phyloP scores from a whole-genome alignment of 2,888 invertebrate species.

The Sinhomidia bicolor region DNA sequence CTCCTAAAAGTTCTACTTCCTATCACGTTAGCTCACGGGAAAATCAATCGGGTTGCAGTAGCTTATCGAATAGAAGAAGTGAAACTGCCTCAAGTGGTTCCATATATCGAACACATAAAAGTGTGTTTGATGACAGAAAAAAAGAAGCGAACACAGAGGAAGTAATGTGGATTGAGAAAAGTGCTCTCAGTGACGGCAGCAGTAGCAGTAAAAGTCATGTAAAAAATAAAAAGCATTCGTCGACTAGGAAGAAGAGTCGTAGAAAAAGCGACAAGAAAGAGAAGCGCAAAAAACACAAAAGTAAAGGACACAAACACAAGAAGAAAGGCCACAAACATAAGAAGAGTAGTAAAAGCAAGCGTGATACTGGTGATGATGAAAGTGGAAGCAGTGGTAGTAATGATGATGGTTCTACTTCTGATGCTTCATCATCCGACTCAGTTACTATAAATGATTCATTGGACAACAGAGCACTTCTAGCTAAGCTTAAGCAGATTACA shows the following conservation, averaged over 20 bases:
- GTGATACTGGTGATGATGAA: conserved; percentile 52
- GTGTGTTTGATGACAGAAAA: conserved; percentile 44
- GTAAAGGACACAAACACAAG: conserved; percentile 43
- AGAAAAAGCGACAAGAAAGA: conserved; percentile 72
- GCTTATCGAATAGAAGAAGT: conserved; percentile 8
- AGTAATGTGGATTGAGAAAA: conserved; percentile 77
- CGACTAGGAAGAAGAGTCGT: conserved; percentile 59
- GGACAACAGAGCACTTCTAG: conserved; percentile 75
- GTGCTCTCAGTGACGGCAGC: conserved; percentile 30
- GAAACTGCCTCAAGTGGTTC: conserved; percentile 26
- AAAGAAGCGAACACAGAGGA: conserved; percentile 60
- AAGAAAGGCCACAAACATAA: conserved; percentile 67
- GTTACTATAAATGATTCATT: conserved; percentile 75
- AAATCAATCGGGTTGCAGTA: conserved; percentile 10
- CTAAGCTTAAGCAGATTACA: conserved; percentile 77
- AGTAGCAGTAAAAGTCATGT: conserved; percentile 15
- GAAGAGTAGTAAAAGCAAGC: conserved; percentile 53
- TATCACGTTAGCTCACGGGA: conserved; percentile 11
- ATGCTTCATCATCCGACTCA: conserved; percentile 64
- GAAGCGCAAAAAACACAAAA: conserved; percentile 65
- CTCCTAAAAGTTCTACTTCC: conserved; percentile 44
- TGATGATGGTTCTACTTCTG: conserved; percentile 42
- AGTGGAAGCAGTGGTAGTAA: conserved; percentile 53
- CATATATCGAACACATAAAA: conserved; percentile 20
- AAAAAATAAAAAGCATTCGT: conserved; percentile 16